Conservation (phyloP, 2,113 vertebrate genomes). For the Phyllostomus hastatus region DNA sequence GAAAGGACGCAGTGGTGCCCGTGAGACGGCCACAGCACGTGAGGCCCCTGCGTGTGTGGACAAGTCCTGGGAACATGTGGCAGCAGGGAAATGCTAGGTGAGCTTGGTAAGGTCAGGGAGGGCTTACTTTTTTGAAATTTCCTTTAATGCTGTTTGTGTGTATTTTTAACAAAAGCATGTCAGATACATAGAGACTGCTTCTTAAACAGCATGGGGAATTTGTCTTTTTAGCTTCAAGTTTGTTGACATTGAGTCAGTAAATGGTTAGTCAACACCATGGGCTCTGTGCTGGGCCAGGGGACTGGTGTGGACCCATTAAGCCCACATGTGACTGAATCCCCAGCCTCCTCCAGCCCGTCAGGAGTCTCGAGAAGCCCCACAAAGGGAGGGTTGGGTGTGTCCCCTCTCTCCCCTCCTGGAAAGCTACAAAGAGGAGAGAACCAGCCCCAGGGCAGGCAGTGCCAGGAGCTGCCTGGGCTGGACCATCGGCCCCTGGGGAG, state of each 20-base stretch:
- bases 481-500: not conserved
- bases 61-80: not conserved
- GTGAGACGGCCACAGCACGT: rapidly evolving
- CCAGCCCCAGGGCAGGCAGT: not conserved
- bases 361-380: not conserved
- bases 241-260: not conserved
- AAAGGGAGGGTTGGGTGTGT: not conserved
- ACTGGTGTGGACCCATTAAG: too few species aligned
- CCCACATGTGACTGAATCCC: not conserved
- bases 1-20: rapidly evolving
- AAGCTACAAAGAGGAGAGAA: not conserved
- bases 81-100: not conserved
- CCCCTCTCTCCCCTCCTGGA: not conserved
- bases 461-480: not conserved
- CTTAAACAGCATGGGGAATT: not conserved
- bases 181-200: not conserved
- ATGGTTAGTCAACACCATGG: not conserved
- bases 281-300: not conserved
- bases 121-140: not conserved
- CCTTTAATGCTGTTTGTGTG: not conserved
- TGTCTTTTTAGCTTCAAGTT: not conserved
- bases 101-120: not conserved
- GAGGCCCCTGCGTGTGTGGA: not conserved
- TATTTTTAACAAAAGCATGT: not conserved
- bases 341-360: not conserved